A percentile compares a stretch with the other conserved stretches of the same genome.
These are phyloP conservation scores for Ectropis crepuscularia DNA, from an alignment of 2,888 invertebrate genomes.

Conservation along the genomic window DNA sequence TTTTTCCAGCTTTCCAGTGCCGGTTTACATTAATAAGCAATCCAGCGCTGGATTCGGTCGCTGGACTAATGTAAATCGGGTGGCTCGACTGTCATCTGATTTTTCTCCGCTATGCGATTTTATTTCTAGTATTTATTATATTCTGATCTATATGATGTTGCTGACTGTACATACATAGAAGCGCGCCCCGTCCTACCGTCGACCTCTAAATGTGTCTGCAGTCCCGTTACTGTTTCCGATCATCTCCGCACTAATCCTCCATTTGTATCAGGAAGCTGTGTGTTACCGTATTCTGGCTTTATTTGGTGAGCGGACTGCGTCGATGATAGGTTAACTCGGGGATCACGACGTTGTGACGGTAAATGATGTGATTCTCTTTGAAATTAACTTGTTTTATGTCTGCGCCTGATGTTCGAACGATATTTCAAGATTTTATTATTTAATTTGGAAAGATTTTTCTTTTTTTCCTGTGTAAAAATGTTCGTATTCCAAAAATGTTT, in stretches of 20 bases:
- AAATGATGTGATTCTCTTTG: slow-evolving; percentile 18
- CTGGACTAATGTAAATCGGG: too few species aligned
- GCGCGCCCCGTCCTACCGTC: slow-evolving; percentile 10
- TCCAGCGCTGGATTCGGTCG: too few species aligned
- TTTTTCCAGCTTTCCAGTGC: too few species aligned
- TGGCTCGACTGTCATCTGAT: too few species aligned
- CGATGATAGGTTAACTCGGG: slow-evolving; percentile 36
- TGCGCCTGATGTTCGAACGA: slow-evolving; percentile 5
- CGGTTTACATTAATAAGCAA: too few species aligned
- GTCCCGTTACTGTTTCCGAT: slow-evolving; percentile 73
- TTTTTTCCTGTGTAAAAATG: neutral
- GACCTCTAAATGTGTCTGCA: slow-evolving; percentile 74
- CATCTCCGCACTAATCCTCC: slow-evolving; percentile 67
- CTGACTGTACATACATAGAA: slow-evolving; percentile 8
- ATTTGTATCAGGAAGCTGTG: slow-evolving; percentile 61
- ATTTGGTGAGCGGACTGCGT: slow-evolving; percentile 45
- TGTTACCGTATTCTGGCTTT: slow-evolving; percentile 43
- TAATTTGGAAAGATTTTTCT: neutral
- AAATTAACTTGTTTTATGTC: slow-evolving; percentile 20
- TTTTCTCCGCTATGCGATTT: too few species aligned
- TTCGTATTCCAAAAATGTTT: neutral
- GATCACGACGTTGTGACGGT: slow-evolving; percentile 25
- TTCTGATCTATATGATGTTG: neutral
- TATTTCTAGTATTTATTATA: too few species aligned
- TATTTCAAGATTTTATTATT: neutral